These are phyloP conservation scores for Chrysocyon brachyurus DNA, from an alignment of 2,797 vertebrate species.

Conservation along the genomic window DNA sequence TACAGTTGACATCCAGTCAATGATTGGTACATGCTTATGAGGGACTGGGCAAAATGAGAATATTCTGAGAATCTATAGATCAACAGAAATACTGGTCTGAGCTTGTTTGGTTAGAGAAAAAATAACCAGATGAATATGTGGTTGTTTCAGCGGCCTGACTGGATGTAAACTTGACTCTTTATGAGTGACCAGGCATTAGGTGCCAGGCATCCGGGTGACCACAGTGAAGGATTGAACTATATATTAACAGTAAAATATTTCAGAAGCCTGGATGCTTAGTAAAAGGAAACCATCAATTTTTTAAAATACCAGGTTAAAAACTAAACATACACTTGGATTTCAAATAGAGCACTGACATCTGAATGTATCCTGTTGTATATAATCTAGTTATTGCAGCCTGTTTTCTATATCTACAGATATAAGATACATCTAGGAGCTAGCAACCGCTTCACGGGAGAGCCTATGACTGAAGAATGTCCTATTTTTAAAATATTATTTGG, in stretches of 20 bases:
- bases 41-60: not conserved
- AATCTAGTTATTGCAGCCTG: not conserved
- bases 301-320: slow-evolving; percentile 23
- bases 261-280: not conserved
- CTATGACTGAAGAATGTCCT: not conserved
- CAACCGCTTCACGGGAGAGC: not conserved
- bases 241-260: not conserved
- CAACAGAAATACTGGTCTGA: not conserved
- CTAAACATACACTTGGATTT: slow-evolving; percentile 43
- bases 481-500: not conserved
- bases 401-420: not conserved
- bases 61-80: not conserved
- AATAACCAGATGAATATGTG: not conserved
- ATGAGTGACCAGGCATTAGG: not conserved
- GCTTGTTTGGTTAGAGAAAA: not conserved
- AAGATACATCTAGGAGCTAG: not conserved
- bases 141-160: not conserved
- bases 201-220: not conserved
- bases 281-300: slow-evolving; percentile 20
- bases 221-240: not conserved
- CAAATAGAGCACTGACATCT: not conserved
- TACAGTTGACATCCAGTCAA: not conserved
- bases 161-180: not conserved
- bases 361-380: not conserved
- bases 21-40: not conserved